Conservation (phyloP, 2,113 vertebrate species). For the Phocoena sinus region DNA sequence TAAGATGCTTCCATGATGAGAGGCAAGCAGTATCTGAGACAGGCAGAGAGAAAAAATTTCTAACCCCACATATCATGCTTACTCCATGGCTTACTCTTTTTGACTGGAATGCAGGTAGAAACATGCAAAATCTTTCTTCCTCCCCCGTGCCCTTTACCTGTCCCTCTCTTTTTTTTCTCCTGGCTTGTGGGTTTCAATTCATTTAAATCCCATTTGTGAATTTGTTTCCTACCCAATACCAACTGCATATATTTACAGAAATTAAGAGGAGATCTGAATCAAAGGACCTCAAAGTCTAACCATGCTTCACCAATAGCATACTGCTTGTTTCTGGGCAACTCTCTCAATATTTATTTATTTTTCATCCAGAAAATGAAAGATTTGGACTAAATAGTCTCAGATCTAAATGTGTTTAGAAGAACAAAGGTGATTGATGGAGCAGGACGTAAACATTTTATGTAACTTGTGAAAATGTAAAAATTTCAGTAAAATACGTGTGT, state of each 20-base stretch:
- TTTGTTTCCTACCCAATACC: background rate
- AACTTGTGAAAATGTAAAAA: background rate
- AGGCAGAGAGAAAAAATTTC: background rate
- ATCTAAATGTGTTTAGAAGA: slow-evolving; percentile 2
- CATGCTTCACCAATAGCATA: background rate
- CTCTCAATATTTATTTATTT: background rate
- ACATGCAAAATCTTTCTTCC: background rate
- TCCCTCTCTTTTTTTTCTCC: background rate
- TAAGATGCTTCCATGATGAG: background rate
- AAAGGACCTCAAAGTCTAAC: background rate
- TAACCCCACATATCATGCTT: background rate
- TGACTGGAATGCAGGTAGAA: background rate
- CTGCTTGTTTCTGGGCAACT: slow-evolving; percentile 1
- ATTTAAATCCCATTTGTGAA: background rate
- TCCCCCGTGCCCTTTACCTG: background rate
- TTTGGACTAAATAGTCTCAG: background rate
- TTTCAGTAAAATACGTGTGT: background rate
- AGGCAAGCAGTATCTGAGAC: background rate
- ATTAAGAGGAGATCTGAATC: background rate
- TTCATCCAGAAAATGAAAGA: background rate
- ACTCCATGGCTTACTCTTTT: background rate
- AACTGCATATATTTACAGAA: background rate
- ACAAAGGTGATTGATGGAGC: background rate
- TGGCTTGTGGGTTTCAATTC: background rate
- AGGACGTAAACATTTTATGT: background rate